Percentiles rank a stretch among this genome's conserved stretches.
phyloP scores from a whole-genome alignment of 2,113 vertebrate genomes.

The Dicrurus megarhynchus region DNA sequence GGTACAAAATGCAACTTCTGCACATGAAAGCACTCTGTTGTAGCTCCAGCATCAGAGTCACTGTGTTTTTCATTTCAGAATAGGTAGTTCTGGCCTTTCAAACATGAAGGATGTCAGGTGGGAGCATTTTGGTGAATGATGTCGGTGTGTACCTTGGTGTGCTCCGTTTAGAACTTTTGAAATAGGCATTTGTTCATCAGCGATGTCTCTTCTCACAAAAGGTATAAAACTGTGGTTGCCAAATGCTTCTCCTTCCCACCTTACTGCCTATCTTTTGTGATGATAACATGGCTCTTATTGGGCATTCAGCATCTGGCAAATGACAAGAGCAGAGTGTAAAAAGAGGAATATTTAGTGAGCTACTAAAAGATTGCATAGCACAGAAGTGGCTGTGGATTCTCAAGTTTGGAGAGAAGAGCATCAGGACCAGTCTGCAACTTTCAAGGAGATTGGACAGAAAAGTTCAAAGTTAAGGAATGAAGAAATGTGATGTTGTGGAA shows the following conservation, averaged over 20 bases:
- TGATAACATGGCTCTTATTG: not conserved
- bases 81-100: not conserved
- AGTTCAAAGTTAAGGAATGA: not conserved
- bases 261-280: not conserved
- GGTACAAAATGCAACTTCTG: not conserved
- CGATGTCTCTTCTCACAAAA: not conserved
- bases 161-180: not conserved
- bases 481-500: not conserved
- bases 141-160: not conserved
- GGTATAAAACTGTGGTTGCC: not conserved
- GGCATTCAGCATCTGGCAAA: not conserved
- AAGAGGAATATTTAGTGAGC: not conserved
- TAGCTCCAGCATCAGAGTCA: not conserved
- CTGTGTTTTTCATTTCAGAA: not conserved
- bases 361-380: not conserved
- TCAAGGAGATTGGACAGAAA: not conserved
- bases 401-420: not conserved
- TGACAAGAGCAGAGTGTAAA: not conserved
- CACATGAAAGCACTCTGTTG: not conserved
- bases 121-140: not conserved
- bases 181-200: not conserved
- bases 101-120: not conserved
- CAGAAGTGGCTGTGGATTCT: not conserved
- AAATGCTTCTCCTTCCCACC: not conserved
- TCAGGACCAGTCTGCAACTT: not conserved